Evolutionary conservation across 2,113 vertebrate species (phyloP).

Genomic region (Spilogale gracilis): DNA sequence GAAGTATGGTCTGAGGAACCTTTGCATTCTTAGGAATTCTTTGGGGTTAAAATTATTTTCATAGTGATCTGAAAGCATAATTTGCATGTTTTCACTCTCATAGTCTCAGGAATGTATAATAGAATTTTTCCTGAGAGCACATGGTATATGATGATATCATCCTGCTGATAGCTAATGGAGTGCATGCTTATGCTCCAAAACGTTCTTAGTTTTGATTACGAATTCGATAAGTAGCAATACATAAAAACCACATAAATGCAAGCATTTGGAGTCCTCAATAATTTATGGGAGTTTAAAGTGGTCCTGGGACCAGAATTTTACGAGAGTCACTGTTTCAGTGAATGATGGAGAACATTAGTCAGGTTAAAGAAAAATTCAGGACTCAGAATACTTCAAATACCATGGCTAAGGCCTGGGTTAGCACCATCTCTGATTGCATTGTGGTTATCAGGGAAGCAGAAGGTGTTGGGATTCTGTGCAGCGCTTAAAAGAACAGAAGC

Average conservation of each 20-base stretch:
- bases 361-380: slow-evolving; percentile 26
- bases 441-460: slow-evolving; percentile 17
- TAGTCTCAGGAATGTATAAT: neutral
- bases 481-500: slow-evolving; percentile 43
- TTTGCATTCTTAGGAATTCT: neutral
- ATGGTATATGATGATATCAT: neutral
- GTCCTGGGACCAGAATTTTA: neutral
- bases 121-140: slow-evolving; percentile 18
- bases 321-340: neutral
- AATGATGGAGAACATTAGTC: slow-evolving; percentile 2
- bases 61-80: neutral
- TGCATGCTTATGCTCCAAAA: neutral
- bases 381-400: slow-evolving; percentile 47
- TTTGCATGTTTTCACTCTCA: neutral
- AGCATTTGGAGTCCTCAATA: neutral
- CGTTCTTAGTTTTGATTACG: slow-evolving; percentile 21
- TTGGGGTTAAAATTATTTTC: slow-evolving; percentile 45
- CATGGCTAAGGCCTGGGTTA: slow-evolving; percentile 2
- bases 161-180: neutral
- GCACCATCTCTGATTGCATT: slow-evolving; percentile 26
- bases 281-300: neutral
- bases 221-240: neutral
- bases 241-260: neutral
- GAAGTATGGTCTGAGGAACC: neutral
- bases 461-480: slow-evolving; percentile 17